These are phyloP conservation scores for Melospiza melodia DNA, from an alignment of 2,113 vertebrate genomes.

Conservation along the genomic window DNA sequence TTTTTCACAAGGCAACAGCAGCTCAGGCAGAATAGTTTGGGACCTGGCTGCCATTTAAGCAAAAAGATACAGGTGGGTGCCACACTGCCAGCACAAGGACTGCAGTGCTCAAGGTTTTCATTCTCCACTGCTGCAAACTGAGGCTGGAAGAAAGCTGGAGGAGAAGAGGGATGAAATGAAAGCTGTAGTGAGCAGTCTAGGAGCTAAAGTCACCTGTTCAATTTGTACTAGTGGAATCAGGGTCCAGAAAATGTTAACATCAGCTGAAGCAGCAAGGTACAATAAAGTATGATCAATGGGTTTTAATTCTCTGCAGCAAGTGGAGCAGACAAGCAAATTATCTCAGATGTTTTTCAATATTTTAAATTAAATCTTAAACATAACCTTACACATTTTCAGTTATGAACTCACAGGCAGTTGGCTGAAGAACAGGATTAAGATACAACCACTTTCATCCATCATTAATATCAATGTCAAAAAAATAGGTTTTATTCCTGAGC, in stretches of 20 bases:
- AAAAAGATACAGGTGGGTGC: not conserved
- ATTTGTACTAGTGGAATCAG: not conserved
- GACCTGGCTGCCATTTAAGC: not conserved
- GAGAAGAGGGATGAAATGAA: not conserved
- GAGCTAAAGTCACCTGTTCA: not conserved
- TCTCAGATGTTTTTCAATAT: not conserved
- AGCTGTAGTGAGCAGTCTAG: not conserved
- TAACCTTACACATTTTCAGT: conserved; percentile 20
- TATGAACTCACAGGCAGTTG: conserved; percentile 13
- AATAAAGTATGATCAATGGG: not conserved
- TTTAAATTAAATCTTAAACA: conserved; percentile 14
- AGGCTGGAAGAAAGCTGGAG: not conserved
- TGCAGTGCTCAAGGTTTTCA: not conserved
- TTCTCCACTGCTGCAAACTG: not conserved
- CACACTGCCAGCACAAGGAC: not conserved
- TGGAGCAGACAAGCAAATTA: conserved; percentile 13
- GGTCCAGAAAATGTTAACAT: not conserved
- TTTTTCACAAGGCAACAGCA: not conserved
- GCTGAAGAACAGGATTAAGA: conserved; percentile 16
- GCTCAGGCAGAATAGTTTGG: not conserved
- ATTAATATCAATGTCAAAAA: not conserved
- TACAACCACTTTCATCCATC: conserved; percentile 7
- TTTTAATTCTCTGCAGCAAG: conserved; percentile 10
- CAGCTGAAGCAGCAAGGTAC: conserved; percentile 35
- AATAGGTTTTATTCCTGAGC: conserved; percentile 8